Evolutionary conservation across 2,888 invertebrate genomes (phyloP).

Genomic region (Pterostichus niger): DNA sequence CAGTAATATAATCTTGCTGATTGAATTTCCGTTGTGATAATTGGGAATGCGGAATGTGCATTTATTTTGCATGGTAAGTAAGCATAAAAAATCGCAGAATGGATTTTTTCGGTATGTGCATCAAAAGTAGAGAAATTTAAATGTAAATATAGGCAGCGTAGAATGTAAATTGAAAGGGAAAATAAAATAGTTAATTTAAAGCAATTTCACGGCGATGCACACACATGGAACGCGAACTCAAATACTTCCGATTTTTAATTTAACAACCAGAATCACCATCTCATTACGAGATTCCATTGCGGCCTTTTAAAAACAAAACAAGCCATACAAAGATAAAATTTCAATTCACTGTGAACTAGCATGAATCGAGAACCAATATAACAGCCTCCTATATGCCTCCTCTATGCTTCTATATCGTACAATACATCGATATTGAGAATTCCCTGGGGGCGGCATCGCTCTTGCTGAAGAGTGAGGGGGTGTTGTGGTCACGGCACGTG

Average conservation of each 20-base stretch:
- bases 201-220: constrained; percentile 48
- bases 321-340: constrained; percentile 58
- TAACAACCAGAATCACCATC: constrained; percentile 58
- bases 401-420: background rate
- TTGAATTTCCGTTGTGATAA: too few relatives aligned
- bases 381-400: background rate
- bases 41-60: too few relatives aligned
- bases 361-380: constrained; percentile 11
- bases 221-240: constrained; percentile 22
- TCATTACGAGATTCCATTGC: constrained; percentile 42
- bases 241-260: constrained; percentile 55
- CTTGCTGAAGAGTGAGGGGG: background rate
- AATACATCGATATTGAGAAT: constrained; percentile 56
- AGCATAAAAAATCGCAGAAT: background rate
- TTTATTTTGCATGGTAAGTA: too few relatives aligned
- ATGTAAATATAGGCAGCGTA: constrained; percentile 48
- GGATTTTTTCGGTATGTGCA: background rate
- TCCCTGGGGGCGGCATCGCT: constrained; percentile 1
- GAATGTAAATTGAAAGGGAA: constrained; percentile 46
- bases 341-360: constrained; percentile 59
- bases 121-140: constrained; percentile 45
- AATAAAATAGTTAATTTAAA: constrained; percentile 59
- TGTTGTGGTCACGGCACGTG: constrained; percentile 17
- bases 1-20: too few relatives aligned
- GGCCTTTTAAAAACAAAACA: constrained; percentile 31